phyloP scores from a whole-genome alignment of 92 coral and sea anemone genomes.

The Porites divaricata region DNA sequence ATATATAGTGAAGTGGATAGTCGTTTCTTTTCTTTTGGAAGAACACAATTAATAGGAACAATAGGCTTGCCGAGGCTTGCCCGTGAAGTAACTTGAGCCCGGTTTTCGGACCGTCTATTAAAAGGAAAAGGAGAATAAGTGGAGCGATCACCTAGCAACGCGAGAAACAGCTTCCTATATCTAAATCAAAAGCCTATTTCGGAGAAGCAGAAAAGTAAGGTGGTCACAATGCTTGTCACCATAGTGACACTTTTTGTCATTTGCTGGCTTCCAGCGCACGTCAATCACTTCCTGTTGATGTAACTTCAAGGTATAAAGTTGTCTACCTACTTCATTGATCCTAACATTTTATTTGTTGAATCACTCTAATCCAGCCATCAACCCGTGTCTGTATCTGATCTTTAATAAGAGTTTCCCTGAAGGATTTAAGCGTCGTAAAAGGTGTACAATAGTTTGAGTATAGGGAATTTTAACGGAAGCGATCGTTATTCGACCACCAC shows the following conservation, averaged over 20 bases:
- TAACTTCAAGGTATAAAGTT: constrained; percentile 43
- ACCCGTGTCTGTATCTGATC: constrained; percentile 68
- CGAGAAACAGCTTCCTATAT: too few species aligned
- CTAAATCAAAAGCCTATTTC: constrained; percentile 48
- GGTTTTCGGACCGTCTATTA: too few species aligned
- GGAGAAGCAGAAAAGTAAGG: constrained; percentile 64
- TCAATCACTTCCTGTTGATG: constrained; percentile 63
- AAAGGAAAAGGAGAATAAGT: too few species aligned
- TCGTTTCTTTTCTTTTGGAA: too few species aligned
- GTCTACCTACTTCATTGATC: constrained; percentile 59
- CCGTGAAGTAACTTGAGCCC: too few species aligned
- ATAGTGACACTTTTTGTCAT: constrained; percentile 65
- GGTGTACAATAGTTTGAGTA: too few species aligned
- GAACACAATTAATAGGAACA: too few species aligned
- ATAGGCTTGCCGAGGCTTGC: too few species aligned
- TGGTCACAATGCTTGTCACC: constrained; percentile 71
- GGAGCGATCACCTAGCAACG: too few species aligned
- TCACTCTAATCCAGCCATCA: constrained; percentile 74
- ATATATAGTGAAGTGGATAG: too few species aligned
- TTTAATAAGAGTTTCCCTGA: constrained; percentile 71
- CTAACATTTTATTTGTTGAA: constrained; percentile 60
- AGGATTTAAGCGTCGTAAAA: constrained; percentile 50
- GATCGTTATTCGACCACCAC: too few species aligned
- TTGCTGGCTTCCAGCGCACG: constrained; percentile 81
- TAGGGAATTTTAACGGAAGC: too few species aligned